These are phyloP conservation scores for Grus americana DNA, from an alignment of 2,113 vertebrate genomes.

Conservation along the genomic window DNA sequence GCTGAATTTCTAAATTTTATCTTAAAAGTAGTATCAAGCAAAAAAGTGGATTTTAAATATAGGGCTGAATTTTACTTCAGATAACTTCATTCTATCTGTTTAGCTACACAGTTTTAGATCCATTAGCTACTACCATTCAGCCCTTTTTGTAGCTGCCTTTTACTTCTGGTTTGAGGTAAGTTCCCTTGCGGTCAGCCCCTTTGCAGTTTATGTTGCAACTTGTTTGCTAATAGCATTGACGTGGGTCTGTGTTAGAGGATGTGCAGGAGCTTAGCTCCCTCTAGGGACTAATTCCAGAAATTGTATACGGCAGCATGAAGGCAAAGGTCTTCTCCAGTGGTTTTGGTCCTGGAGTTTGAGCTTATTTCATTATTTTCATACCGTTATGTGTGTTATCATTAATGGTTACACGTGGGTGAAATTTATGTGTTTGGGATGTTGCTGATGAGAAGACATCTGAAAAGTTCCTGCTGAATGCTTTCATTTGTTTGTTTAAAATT, in stretches of 20 bases:
- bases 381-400: background rate
- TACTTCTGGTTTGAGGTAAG: background rate
- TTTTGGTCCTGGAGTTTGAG: background rate
- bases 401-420: background rate
- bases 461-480: background rate
- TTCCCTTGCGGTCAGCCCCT: background rate
- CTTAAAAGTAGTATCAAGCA: background rate
- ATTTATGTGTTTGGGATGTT: background rate
- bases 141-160: background rate
- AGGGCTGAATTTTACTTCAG: background rate
- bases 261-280: constrained; percentile 35
- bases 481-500: background rate
- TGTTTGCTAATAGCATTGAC: background rate
- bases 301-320: background rate
- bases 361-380: background rate
- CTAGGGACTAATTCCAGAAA: constrained; percentile 26
- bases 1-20: background rate
- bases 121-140: background rate
- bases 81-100: background rate
- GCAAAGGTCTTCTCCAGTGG: background rate
- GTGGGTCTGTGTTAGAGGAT: background rate
- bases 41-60: background rate
- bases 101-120: background rate
- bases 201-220: background rate
- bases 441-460: background rate